A percentile compares a stretch with the other conserved stretches of the same genome.
Evolutionary conservation across 2,113 vertebrate species (phyloP).

Genomic region (Dipodomys stephensi): DNA sequence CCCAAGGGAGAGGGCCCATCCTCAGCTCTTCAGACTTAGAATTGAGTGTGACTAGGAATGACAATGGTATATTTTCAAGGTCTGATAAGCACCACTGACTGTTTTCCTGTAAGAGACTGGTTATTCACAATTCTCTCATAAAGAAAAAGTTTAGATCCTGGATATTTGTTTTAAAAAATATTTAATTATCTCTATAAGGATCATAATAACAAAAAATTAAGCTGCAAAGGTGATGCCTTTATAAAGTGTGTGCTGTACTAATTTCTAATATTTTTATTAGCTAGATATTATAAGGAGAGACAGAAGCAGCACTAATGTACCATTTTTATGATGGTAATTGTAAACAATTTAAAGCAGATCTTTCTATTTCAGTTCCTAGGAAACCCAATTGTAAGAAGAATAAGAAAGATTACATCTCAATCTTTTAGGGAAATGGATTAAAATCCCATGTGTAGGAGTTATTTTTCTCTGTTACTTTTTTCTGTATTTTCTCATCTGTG

Average conservation of each 20-base stretch:
- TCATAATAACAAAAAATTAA: neutral
- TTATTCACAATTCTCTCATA: neutral
- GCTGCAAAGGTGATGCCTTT: neutral
- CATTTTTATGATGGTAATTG: neutral
- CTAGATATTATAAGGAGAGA: neutral
- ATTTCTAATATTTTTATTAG: neutral
- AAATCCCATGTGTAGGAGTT: neutral
- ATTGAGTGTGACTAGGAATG: conserved; percentile 33
- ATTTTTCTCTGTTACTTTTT: neutral
- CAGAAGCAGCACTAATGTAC: neutral
- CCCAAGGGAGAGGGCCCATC: neutral
- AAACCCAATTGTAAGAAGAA: neutral
- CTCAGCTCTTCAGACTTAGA: neutral
- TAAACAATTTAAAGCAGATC: neutral
- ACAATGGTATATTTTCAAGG: conserved; percentile 44
- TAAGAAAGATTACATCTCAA: neutral
- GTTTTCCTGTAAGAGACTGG: neutral
- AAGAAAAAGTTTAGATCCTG: neutral
- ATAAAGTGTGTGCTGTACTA: neutral
- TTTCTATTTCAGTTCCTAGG: neutral
- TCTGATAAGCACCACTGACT: neutral
- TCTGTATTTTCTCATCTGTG: neutral
- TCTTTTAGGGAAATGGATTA: neutral
- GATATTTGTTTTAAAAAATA: neutral
- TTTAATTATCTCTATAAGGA: neutral